Evolutionary conservation across 2,888 invertebrate genomes (phyloP), one percentile per base, ranked within the genome.

Genomic region (Cheilosia variabilis): DNA sequence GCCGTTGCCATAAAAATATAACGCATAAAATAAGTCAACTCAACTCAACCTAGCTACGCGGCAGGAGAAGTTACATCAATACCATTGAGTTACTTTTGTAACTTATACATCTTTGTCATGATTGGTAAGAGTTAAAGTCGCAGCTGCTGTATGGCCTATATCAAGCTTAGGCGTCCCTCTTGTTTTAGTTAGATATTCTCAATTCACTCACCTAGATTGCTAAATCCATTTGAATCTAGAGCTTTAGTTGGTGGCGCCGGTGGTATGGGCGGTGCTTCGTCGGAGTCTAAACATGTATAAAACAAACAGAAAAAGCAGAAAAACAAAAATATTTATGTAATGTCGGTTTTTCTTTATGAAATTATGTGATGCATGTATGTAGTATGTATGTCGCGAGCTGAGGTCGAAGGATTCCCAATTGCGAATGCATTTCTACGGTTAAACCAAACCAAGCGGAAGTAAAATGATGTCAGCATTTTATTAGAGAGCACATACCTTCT

Each of bases 181-280:
- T 55, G 55, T 24, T 22, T 31, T 27, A 43, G 50, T 57, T n/a
- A 72, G 55, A 45, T 45, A 66, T 75, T 71, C 65, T 52, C 41
- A 66, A 71, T 75, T 72, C 72, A 93, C 93, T 93, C 94, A 93
- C 94, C 94, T 94, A 93, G 92, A 88, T 65, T 77, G 53, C 93
- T 93, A 90, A 93, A 93, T 91, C 92, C 93, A 92, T 89, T 89
- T 80, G 92, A 93, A 92, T 93, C 93, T 89, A 93, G 92, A 88
- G 93, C 92, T 92, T 95, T 95, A 88, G 95, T 94, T 86, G 93
- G 93, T 89, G 95, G 93, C 88, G 93, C 94, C 90, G 94, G 94
- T 89, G 95, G 95, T 89, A 94, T 89, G 86, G 91, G 90, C 34
- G 90, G 89, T 80, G 88, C 89, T 86, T 89, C 89, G 89, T 90